Base-by-base conservation (phyloP, 1,140 invertebrate genomes). In the Neocloeon triangulifer region DNA sequence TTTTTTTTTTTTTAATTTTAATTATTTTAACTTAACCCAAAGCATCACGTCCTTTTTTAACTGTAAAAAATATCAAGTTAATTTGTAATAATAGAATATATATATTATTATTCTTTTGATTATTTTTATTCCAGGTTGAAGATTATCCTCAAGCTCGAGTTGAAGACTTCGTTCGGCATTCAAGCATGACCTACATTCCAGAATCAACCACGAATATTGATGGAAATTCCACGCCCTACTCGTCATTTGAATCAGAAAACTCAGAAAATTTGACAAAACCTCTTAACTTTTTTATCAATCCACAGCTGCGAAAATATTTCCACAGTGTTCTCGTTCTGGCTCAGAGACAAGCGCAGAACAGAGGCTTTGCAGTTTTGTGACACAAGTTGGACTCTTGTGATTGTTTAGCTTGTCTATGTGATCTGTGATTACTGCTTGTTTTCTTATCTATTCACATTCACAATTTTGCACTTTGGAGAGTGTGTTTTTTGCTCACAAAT, bases 131-230 rank as follows among this genome's bases (percentile, higher is more conserved):
- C 5, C 25, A 43, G 37, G 38, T 32, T 1, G 42, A 44, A 26
- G 38, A 30, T 8, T 25, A 40, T 3, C 40, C 35, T 10, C 41
- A 38, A 22, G 37, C 32, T 19, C 30, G 44, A 17, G 35, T 46
- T 3, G 35, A 35, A 6, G 41, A 46, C 25, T 46, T 40, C 34
- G 42, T 46, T 4, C 38, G 41, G 18, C 41, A 39, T 21, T 39
- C 39, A 19, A n/a, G n/a, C n/a, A n/a, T n/a, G n/a, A n/a, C n/a
- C n/a, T n/a, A n/a, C n/a, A n/a, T n/a, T n/a, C 32, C 37, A 15
- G 21, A 23, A 9, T 6, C 18, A 7, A 20, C 12, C 9, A 19
- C 31, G 9, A 31, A 36, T 21, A 25, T n/a, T n/a, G n/a, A 19
- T 4, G 30, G 28, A n/a, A 17, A 17, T 5, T 34, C 40, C 9